phyloP scores from a whole-genome alignment of 2,797 vertebrate genomes.

The Gymnopithys bicolor region DNA sequence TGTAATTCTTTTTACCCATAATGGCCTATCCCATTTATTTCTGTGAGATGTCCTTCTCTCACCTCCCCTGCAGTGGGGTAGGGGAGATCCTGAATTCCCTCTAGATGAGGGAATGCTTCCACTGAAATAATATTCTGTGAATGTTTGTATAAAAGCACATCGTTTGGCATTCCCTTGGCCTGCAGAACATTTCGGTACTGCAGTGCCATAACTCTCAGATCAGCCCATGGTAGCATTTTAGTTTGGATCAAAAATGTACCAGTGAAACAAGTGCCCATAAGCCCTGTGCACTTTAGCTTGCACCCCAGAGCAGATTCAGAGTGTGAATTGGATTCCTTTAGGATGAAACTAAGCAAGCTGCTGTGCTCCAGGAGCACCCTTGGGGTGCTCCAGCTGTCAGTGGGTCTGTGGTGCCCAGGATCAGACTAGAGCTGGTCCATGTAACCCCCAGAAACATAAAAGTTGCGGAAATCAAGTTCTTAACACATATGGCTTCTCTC shows the following conservation, averaged over 20 bases:
- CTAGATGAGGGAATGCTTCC: background rate
- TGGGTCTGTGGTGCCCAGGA: background rate
- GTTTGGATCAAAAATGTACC: background rate
- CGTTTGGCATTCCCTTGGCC: background rate
- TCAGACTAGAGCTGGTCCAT: background rate
- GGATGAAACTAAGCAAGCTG: background rate
- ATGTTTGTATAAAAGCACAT: background rate
- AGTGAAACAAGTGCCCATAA: background rate
- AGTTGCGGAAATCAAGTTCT: background rate
- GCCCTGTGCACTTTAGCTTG: background rate
- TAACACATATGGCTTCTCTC: background rate
- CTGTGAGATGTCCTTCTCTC: background rate
- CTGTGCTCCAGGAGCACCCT: background rate
- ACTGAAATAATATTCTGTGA: background rate
- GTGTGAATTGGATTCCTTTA: background rate
- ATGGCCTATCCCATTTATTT: background rate
- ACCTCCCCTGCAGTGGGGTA: background rate
- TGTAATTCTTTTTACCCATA: background rate
- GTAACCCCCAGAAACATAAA: background rate
- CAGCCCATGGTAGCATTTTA: background rate
- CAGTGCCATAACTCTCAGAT: background rate
- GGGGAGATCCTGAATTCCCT: background rate
- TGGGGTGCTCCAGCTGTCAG: background rate
- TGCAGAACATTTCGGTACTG: background rate
- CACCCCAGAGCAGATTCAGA: background rate